A percentile compares a stretch with the other conserved stretches of the same genome.
Evolutionary conservation across 2,888 invertebrate genomes (phyloP).

Genomic region (Tridacna crocea): DNA sequence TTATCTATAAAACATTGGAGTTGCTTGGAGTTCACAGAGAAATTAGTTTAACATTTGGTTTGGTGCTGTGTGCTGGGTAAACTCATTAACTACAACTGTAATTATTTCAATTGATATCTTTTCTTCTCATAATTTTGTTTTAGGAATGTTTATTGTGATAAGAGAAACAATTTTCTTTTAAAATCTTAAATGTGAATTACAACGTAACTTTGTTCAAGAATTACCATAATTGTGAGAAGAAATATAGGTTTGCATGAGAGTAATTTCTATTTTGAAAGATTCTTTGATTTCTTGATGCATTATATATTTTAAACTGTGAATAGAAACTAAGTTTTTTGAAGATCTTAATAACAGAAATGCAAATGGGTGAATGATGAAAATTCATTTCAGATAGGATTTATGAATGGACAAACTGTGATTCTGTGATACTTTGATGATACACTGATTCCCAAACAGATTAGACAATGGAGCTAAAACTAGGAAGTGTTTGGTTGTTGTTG

Average conservation of each 20-base stretch:
- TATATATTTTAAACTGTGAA: too few relatives aligned
- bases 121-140: background rate
- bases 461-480: slow-evolving; percentile 53
- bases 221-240: too few relatives aligned
- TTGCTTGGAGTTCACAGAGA: background rate
- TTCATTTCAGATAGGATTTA: too few relatives aligned
- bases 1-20: slow-evolving; percentile 15
- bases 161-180: background rate
- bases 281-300: too few relatives aligned
- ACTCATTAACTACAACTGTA: background rate
- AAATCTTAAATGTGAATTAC: background rate
- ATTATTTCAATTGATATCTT: background rate
- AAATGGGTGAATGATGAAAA: too few relatives aligned
- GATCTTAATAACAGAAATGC: too few relatives aligned
- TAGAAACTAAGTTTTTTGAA: too few relatives aligned
- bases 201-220: background rate
- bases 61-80: background rate
- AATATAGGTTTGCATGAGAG: too few relatives aligned
- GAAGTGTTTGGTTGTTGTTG: slow-evolving; percentile 57
- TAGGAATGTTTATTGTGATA: background rate
- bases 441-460: too few relatives aligned
- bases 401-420: too few relatives aligned
- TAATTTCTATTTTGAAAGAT: too few relatives aligned
- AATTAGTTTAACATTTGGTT: background rate
- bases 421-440: too few relatives aligned